Conservation (phyloP, 37 sponge, comb jelly and placozoan genomes). For the Oopsacas minuta region DNA sequence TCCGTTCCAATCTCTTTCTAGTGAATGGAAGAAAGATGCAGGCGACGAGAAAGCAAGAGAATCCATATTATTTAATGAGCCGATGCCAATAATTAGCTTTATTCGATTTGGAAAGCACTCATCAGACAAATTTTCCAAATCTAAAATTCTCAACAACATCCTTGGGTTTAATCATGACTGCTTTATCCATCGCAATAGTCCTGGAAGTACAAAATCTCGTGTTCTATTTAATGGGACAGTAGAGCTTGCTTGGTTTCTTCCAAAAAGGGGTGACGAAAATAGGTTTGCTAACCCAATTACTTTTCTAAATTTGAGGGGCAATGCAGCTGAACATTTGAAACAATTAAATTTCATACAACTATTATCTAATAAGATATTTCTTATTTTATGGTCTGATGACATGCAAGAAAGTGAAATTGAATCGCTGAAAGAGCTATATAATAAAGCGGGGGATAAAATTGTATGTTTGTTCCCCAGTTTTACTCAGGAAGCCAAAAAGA, state of each 20-base stretch:
- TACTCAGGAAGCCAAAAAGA: background rate
- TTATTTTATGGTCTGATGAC: background rate
- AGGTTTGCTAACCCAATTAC: constrained; percentile 18
- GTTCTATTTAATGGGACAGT: constrained; percentile 12
- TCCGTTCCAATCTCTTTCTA: constrained; percentile 19
- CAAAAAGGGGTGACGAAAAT: background rate
- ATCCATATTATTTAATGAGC: background rate
- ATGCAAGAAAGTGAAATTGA: background rate
- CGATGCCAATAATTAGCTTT: constrained; percentile 25
- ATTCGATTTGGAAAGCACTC: background rate
- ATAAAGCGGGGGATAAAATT: background rate
- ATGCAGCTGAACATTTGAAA: background rate
- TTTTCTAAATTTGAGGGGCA: constrained; percentile 24
- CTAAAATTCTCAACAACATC: constrained; percentile 14
- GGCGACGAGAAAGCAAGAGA: background rate
- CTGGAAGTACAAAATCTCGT: background rate
- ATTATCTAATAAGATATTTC: background rate
- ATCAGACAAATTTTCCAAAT: constrained; percentile 23
- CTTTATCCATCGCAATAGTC: constrained; percentile 24
- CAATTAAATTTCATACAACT: constrained; percentile 20
- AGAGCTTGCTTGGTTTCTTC: constrained; percentile 25
- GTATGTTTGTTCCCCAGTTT: background rate
- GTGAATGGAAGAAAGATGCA: constrained; percentile 5
- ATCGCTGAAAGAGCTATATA: background rate
- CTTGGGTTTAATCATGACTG: background rate